phyloP scores from a whole-genome alignment of 2,888 invertebrate species.

The Hybos culiciformis region DNA sequence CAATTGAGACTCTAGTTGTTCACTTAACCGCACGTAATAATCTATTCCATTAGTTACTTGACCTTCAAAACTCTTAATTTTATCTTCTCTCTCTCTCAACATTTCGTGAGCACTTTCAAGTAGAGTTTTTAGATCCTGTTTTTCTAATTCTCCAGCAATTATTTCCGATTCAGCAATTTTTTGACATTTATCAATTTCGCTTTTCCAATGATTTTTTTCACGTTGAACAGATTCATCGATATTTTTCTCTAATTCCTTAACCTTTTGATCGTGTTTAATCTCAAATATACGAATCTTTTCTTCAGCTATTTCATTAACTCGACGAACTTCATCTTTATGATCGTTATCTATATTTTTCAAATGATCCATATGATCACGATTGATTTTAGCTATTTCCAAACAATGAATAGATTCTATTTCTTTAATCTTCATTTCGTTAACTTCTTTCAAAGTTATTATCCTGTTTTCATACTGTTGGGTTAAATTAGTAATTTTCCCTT shows the following conservation, averaged over 20 bases:
- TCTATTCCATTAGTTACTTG: slow-evolving; percentile 32
- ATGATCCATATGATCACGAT: slow-evolving; percentile 13
- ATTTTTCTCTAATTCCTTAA: slow-evolving; percentile 34
- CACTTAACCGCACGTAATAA: slow-evolving; percentile 30
- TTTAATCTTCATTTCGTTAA: slow-evolving; percentile 17
- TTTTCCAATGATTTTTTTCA: slow-evolving; percentile 36
- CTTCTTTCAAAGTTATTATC: slow-evolving; percentile 13
- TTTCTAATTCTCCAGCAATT: slow-evolving; percentile 40
- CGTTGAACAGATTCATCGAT: slow-evolving; percentile 35
- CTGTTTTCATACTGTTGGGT: slow-evolving; percentile 15
- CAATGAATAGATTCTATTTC: slow-evolving; percentile 16
- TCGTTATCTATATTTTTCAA: slow-evolving; percentile 7
- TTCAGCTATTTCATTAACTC: slow-evolving; percentile 28
- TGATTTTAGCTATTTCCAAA: slow-evolving; percentile 12
- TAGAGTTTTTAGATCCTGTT: slow-evolving; percentile 35
- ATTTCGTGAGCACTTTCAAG: slow-evolving; percentile 34
- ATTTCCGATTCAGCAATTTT: slow-evolving; percentile 41
- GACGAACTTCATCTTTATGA: slow-evolving; percentile 25
- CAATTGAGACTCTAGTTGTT: slow-evolving; percentile 32
- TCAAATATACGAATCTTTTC: slow-evolving; percentile 32
- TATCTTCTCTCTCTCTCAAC: slow-evolving; percentile 32
- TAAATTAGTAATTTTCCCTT: slow-evolving; percentile 26
- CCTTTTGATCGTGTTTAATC: slow-evolving; percentile 34
- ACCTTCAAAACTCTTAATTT: slow-evolving; percentile 31
- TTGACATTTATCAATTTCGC: slow-evolving; percentile 41